Percentiles rank a stretch among this genome's conserved stretches.
Evolutionary conservation across 35 echinoderm and acorn worm species (phyloP).

Genomic region (Hemicentrotus pulcherrimus): DNA sequence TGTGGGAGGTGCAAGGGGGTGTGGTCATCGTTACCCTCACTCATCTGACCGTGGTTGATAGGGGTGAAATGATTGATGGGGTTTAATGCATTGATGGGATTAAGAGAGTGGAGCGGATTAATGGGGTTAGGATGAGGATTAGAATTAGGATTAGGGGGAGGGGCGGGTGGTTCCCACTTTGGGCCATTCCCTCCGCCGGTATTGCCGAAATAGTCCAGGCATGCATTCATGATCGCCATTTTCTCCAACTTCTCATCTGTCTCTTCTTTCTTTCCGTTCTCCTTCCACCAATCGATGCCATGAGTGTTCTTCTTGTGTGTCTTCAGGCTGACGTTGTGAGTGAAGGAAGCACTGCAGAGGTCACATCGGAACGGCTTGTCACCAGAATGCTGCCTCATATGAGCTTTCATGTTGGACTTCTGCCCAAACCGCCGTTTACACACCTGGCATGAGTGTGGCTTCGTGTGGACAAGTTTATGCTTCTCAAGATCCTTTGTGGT

Average conservation of each 20-base stretch:
- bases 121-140: background rate
- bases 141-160: background rate
- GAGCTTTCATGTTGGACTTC: conserved; percentile 62
- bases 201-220: conserved; percentile 49
- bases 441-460: conserved; percentile 57
- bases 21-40: background rate
- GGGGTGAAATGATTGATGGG: conserved; percentile 26
- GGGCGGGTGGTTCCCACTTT: background rate
- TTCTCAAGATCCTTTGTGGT: conserved; percentile 58
- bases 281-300: conserved; percentile 69
- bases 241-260: conserved; percentile 13
- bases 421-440: conserved; percentile 72
- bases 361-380: conserved; percentile 77
- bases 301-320: conserved; percentile 71
- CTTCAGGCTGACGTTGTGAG: conserved; percentile 80
- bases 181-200: background rate
- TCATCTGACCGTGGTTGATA: background rate
- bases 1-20: background rate
- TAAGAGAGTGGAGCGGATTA: conserved; percentile 18
- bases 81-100: background rate
- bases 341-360: conserved; percentile 58
- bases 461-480: conserved; percentile 62
- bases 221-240: conserved; percentile 40
- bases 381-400: conserved; percentile 72
- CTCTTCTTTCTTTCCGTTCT: conserved; percentile 44